A percentile compares a stretch with the other conserved stretches of the same genome.
phyloP scores from a whole-genome alignment of 2,888 invertebrate genomes.

The Xanthorhoe designata region DNA sequence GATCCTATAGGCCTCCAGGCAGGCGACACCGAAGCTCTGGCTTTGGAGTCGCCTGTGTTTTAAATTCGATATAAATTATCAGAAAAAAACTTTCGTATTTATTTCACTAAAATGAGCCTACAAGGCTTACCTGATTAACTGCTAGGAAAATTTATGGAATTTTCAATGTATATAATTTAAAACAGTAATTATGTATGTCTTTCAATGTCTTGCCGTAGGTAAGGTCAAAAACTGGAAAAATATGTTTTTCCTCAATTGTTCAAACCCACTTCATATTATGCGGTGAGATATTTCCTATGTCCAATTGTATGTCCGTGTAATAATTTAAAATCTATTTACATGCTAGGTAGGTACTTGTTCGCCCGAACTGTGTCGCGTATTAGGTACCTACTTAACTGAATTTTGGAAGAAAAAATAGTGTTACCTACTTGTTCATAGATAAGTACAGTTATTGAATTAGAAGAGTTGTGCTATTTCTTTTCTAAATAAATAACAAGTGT shows the following conservation, averaged over 20 bases:
- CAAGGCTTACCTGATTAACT: not conserved
- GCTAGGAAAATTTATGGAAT: constrained; percentile 18
- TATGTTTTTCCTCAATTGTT: constrained; percentile 32
- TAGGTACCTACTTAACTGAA: no score
- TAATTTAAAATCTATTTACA: not conserved
- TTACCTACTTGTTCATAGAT: no score
- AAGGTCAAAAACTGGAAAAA: constrained; percentile 31
- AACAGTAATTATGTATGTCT: constrained; percentile 20
- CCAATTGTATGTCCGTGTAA: not conserved
- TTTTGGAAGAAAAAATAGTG: no score
- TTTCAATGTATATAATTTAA: constrained; percentile 20
- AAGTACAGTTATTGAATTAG: no score
- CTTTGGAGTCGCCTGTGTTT: no score
- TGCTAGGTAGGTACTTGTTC: no score
- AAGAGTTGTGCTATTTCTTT: no score
- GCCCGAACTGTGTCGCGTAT: no score
- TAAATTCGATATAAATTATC: no score
- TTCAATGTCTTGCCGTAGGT: constrained; percentile 27
- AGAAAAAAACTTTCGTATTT: not conserved
- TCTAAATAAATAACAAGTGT: no score
- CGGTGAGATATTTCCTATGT: constrained; percentile 9
- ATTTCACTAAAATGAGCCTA: not conserved
- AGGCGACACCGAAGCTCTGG: no score
- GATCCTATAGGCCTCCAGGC: no score
- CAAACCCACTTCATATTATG: constrained; percentile 15